Base-by-base conservation (phyloP, 2,797 vertebrate species). In the Aldrovandia affinis region DNA sequence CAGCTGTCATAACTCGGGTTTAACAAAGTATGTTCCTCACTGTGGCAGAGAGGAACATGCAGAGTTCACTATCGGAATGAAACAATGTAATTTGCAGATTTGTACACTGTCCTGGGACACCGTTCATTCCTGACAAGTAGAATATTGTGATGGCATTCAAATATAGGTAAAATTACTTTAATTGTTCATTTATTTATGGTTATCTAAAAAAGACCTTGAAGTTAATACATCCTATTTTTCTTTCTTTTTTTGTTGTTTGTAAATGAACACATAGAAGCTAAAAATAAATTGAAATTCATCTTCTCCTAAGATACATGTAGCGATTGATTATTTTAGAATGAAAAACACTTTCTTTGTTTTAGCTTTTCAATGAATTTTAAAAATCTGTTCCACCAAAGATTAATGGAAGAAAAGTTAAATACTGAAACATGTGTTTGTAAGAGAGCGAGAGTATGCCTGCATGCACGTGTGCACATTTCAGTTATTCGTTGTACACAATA, bases 241-340 rank as follows among this genome's bases (percentile, higher is more conserved):
- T n/a, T 54, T 70, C 18, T 93, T 90, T n/a, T 54, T 70, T 28
- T 36, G n/a, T 2, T 47, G 83, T 57, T 82, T 5, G 50, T 42
- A 39, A 57, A 3, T 68, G 92, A 91, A 90, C 92, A 93, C 91
- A 89, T 84, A 93, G 92, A 91, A 91, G 86, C 90, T 88, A 89
- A 52, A 52, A 92, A 92, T 92, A 93, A 94, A 93, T 93, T 91
- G 92, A 91, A 92, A 93, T 92, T 92, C 93, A 93, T 94, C 92
- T 94, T 92, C 91, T 93, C 89, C 86, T 89, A 91, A 92, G 90
- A 93, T 91, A 92, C 90, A 92, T 91, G 91, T 39, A 52, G 22
- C 22, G 28, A 30, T 33, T 39, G 39, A 65, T 33, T 77, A n/a
- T 57, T 81, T 73, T 54, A 20, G 6, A 39, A 42, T 42, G 68